Evolutionary conservation across 1,140 invertebrate species (phyloP).

Genomic region (Drosophila asahinai): DNA sequence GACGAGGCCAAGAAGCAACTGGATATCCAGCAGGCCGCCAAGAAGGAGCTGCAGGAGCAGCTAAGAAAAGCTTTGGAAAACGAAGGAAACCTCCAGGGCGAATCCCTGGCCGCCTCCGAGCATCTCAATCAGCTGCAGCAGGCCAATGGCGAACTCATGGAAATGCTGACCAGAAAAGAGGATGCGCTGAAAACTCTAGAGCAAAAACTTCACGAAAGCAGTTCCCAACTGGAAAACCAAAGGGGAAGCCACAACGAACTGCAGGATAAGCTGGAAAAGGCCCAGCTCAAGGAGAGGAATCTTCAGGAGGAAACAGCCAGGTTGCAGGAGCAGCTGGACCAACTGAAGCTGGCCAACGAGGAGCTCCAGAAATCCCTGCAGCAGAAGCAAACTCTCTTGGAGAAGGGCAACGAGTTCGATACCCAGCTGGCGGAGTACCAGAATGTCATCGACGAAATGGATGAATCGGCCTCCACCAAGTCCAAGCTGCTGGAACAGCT

Average conservation of each 20-base stretch:
- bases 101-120: slow-evolving; percentile 6
- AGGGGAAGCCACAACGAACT: slow-evolving; percentile 14
- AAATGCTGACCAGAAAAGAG: slow-evolving; percentile 1
- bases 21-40: slow-evolving; percentile 1
- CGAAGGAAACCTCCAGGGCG: slow-evolving; percentile 10
- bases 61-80: not conserved
- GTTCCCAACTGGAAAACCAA: slow-evolving; percentile 9
- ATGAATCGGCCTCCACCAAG: slow-evolving; percentile 54
- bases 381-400: slow-evolving; percentile 37
- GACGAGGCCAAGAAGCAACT: slow-evolving; percentile 10
- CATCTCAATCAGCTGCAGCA: slow-evolving; percentile 32
- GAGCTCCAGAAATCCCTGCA: slow-evolving; percentile 20
- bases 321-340: slow-evolving; percentile 21
- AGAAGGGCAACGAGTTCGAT: slow-evolving; percentile 64
- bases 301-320: slow-evolving; percentile 12
- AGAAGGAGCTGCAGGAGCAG: slow-evolving; percentile 10
- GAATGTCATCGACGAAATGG: slow-evolving; percentile 80
- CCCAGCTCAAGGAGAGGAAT: slow-evolving; percentile 34
- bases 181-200: not conserved
- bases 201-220: slow-evolving; percentile 7
- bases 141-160: slow-evolving; percentile 26
- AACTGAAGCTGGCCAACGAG: slow-evolving; percentile 20
- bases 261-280: slow-evolving; percentile 49
- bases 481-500: slow-evolving; percentile 43
- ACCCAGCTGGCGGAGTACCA: slow-evolving; percentile 65